phyloP scores from a whole-genome alignment of 2,797 vertebrate genomes.

The Pantherophis vulpinus region DNA sequence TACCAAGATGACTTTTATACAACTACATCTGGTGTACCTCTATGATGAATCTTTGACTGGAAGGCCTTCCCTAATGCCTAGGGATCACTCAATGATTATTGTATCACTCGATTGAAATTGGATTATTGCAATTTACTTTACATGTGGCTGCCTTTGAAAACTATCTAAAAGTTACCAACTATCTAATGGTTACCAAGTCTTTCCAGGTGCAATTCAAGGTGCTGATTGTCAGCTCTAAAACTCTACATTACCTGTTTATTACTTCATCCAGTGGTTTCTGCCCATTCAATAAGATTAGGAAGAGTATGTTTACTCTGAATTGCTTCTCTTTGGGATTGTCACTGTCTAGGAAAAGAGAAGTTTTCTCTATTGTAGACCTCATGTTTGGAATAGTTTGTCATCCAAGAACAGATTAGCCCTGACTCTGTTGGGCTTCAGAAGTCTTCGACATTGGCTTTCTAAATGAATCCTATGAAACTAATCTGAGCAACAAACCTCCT shows the following conservation, averaged over 20 bases:
- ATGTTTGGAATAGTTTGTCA: neutral
- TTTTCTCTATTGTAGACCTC: neutral
- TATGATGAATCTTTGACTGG: no score
- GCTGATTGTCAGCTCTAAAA: neutral
- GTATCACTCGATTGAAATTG: no score
- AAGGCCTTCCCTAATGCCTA: no score
- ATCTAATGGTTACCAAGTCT: neutral
- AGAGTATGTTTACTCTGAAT: neutral
- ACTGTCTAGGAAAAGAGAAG: neutral
- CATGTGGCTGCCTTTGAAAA: no score
- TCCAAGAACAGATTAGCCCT: neutral
- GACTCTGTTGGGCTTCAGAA: neutral
- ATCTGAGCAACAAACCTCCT: neutral
- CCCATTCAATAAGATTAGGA: neutral
- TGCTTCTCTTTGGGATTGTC: neutral
- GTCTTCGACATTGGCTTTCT: neutral
- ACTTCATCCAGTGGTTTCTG: neutral
- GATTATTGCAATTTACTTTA: no score
- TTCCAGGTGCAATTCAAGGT: neutral
- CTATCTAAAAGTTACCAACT: no score
- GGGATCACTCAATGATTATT: no score
- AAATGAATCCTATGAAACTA: neutral
- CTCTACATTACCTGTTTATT: neutral
- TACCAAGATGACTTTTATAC: no score
- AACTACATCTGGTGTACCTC: no score